Evolutionary conservation across 2,113 vertebrate species (phyloP).

Genomic region (Harpagus bidentatus): DNA sequence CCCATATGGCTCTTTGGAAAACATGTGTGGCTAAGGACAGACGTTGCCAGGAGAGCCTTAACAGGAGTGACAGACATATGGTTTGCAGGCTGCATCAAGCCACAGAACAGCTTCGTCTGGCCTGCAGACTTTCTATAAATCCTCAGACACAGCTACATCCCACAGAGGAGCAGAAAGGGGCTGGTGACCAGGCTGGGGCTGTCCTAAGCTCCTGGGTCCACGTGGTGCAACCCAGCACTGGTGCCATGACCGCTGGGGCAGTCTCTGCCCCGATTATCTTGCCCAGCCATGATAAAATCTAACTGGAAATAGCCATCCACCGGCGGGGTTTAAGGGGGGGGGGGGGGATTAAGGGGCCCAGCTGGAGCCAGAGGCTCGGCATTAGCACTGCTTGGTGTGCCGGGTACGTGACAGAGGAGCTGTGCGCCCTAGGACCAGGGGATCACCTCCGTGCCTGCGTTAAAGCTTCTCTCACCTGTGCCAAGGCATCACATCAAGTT

Average conservation of each 20-base stretch:
- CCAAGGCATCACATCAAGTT: not conserved
- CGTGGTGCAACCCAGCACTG: rapidly evolving
- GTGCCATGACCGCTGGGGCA: not conserved
- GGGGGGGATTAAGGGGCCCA: slow-evolving; percentile 20
- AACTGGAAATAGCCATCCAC: not conserved
- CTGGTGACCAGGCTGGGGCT: not conserved
- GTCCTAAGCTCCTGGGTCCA: not conserved
- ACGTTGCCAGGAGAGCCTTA: not conserved
- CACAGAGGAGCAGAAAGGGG: not conserved
- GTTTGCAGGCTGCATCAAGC: not conserved
- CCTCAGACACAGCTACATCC: not conserved
- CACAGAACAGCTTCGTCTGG: not conserved
- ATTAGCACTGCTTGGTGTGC: not conserved
- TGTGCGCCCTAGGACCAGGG: not conserved
- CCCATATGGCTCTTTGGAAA: not conserved
- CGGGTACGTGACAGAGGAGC: not conserved
- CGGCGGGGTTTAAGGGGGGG: not conserved
- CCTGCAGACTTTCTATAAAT: not conserved
- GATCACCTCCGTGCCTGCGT: not conserved
- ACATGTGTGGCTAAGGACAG: not conserved
- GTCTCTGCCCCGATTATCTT: not conserved
- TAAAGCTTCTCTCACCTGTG: rapidly evolving
- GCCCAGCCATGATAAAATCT: not conserved
- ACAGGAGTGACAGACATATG: not conserved
- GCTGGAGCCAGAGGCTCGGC: not conserved